Evolutionary conservation across 2,888 invertebrate species (phyloP).

Genomic region (Taenaris catops): DNA sequence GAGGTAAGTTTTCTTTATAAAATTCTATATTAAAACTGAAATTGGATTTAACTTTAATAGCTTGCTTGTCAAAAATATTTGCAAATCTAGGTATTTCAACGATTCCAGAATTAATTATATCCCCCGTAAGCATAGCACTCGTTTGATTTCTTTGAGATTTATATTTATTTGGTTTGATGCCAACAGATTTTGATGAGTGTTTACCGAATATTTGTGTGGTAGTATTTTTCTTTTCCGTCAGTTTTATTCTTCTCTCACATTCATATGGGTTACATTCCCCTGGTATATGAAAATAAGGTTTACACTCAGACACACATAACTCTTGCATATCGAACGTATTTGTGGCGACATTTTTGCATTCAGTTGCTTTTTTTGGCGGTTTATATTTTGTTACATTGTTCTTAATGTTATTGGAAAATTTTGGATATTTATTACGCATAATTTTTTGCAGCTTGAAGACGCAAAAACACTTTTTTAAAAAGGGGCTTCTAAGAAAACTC

Average conservation of each 20-base stretch:
- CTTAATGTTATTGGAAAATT: too few species aligned
- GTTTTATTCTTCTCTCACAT: constrained; percentile 27
- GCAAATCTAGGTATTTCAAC: constrained; percentile 16
- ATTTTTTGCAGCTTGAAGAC: constrained; percentile 29
- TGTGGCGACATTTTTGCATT: constrained; percentile 13
- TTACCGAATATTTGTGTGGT: constrained; percentile 6
- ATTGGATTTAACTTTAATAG: constrained; percentile 31
- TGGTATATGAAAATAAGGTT: constrained; percentile 28
- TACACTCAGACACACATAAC: constrained; percentile 27
- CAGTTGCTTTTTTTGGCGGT: too few species aligned
- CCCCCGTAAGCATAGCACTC: not conserved
- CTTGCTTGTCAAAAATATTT: constrained; percentile 22
- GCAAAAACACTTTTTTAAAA: constrained; percentile 33
- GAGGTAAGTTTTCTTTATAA: constrained; percentile 26
- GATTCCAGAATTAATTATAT: constrained; percentile 9
- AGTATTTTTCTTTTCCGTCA: constrained; percentile 11
- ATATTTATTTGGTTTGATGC: constrained; percentile 2
- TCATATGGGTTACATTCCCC: constrained; percentile 29
- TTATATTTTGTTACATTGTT: too few species aligned
- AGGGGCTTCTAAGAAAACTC: constrained; percentile 22
- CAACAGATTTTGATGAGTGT: constrained; percentile 11
- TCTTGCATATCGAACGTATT: constrained; percentile 1
- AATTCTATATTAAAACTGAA: constrained; percentile 32
- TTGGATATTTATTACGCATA: constrained; percentile 2
- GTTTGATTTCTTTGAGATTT: constrained; percentile 14